Conservation (phyloP, 2,113 vertebrate genomes). For the Phylloscopus trochiloides region DNA sequence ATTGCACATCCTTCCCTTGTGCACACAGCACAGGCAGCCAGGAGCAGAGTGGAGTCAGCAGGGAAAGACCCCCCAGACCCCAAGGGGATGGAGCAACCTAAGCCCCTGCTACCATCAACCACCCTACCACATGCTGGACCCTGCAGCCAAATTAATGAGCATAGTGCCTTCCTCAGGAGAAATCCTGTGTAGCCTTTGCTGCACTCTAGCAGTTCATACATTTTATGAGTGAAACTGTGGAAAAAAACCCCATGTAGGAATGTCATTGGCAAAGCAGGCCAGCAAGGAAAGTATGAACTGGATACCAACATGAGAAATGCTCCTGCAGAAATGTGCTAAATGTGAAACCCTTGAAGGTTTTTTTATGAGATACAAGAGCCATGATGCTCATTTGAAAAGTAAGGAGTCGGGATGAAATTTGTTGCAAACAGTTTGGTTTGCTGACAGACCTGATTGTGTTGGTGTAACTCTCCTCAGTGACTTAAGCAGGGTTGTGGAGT, state of each 20-base stretch:
- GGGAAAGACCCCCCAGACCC: neutral
- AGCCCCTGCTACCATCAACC: neutral
- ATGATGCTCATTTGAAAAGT: neutral
- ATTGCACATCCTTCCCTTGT: neutral
- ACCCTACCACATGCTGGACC: neutral
- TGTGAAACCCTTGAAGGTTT: neutral
- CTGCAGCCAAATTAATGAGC: neutral
- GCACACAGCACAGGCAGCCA: rapidly evolving
- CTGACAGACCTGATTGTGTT: neutral
- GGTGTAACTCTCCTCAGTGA: neutral
- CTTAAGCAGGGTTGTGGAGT: neutral
- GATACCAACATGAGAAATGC: neutral
- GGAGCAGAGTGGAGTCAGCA: neutral
- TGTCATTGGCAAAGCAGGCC: neutral
- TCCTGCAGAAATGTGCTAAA: neutral
- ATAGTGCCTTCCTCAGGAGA: neutral
- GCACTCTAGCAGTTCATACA: neutral
- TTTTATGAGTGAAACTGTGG: neutral
- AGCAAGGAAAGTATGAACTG: neutral
- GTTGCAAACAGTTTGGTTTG: neutral
- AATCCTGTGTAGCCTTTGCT: neutral
- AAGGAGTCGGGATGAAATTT: rapidly evolving
- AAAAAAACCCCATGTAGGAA: neutral
- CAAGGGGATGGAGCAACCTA: rapidly evolving
- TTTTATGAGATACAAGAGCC: neutral